A percentile compares a stretch with the other conserved stretches of the same genome.
Conservation (phyloP, 2,113 vertebrate genomes). For the Cranoglanis bouderius region DNA sequence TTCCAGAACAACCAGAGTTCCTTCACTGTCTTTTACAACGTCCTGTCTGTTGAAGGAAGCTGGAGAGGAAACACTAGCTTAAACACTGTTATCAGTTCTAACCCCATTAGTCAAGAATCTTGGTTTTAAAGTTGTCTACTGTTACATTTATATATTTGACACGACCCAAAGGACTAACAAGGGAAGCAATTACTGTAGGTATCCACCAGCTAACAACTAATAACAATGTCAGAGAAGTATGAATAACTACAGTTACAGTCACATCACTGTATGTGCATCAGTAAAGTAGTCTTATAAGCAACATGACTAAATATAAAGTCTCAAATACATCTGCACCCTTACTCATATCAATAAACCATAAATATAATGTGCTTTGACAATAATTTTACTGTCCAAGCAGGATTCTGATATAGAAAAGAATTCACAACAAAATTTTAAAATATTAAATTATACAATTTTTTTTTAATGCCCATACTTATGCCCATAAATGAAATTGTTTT, state of each 20-base stretch:
- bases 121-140: neutral
- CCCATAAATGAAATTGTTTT: neutral
- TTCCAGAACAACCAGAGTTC: neutral
- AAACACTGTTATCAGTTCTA: conserved; percentile 71
- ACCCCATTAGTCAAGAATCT: conserved; percentile 32
- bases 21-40: conserved; percentile 5
- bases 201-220: neutral
- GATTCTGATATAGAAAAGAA: neutral
- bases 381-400: neutral
- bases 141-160: neutral
- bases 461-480: neutral
- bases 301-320: neutral
- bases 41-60: conserved; percentile 64
- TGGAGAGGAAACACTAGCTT: conserved; percentile 59
- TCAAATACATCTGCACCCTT: neutral
- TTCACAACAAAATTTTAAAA: neutral
- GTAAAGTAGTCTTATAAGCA: neutral
- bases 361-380: neutral
- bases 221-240: neutral
- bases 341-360: neutral
- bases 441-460: neutral
- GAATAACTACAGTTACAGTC: neutral
- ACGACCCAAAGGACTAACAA: neutral
- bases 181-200: neutral
- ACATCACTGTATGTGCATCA: neutral